A percentile compares a stretch with the other conserved stretches of the same genome.
phyloP scores from a whole-genome alignment of 2,888 invertebrate species.

The Limnephilus lunatus region DNA sequence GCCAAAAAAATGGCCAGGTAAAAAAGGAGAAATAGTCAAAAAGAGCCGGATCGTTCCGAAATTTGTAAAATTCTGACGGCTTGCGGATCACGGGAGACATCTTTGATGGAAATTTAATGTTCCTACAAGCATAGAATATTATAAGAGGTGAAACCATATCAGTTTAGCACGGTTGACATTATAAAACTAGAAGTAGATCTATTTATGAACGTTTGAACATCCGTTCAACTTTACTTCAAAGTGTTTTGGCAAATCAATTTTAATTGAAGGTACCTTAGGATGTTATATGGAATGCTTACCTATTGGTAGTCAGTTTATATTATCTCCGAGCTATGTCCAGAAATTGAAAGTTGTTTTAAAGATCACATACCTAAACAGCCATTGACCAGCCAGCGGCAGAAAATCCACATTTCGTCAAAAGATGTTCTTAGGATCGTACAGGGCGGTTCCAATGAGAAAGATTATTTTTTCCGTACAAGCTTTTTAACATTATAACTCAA shows the following conservation, averaged over 20 bases:
- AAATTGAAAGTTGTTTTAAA: neutral
- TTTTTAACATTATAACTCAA: no score
- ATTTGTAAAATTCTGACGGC: neutral
- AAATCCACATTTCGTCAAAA: no score
- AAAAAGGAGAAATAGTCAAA: neutral
- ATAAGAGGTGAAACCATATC: no score
- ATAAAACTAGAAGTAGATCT: neutral
- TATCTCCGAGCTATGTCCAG: neutral
- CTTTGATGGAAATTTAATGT: no score
- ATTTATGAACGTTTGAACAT: neutral
- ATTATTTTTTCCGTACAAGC: no score
- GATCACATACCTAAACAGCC: no score
- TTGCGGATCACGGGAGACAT: neutral
- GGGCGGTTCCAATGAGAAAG: no score
- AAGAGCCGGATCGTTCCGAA: neutral
- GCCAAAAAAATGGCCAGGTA: slow-evolving; percentile 6
- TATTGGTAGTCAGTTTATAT: neutral
- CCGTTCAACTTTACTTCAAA: neutral
- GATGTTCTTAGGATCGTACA: no score
- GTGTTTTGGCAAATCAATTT: neutral
- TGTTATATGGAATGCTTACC: neutral
- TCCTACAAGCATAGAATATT: no score
- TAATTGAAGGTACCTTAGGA: neutral
- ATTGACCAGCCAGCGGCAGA: no score
- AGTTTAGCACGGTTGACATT: neutral